A percentile compares a stretch with the other conserved stretches of the same genome.
phyloP scores from a whole-genome alignment of 2,888 invertebrate genomes.

The Schrankia costaestrigalis region DNA sequence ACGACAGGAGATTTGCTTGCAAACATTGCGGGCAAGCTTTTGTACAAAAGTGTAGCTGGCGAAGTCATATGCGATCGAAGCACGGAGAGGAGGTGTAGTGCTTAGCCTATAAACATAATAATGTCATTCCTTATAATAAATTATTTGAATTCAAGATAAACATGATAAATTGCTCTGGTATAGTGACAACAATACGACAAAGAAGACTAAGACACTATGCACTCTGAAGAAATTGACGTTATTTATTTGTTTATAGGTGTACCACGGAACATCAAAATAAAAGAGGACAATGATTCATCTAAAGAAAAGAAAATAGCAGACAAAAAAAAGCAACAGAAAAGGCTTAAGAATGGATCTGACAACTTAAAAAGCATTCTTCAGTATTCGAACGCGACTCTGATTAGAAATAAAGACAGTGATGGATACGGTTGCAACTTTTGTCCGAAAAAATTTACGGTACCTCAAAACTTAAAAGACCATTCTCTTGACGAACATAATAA shows the following conservation, averaged over 20 bases:
- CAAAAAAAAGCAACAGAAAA: conserved; percentile 4
- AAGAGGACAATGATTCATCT: conserved; percentile 13
- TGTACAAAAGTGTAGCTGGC: conserved; percentile 53
- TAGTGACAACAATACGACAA: no score
- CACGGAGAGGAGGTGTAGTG: conserved; percentile 31
- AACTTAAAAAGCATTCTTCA: conserved; percentile 29
- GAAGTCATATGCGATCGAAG: conserved; percentile 58
- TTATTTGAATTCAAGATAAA: not conserved
- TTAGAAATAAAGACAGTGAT: conserved; percentile 28
- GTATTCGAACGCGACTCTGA: conserved; percentile 36
- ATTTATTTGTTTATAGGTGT: conserved; percentile 30
- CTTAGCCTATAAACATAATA: not conserved
- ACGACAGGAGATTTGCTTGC: conserved; percentile 42
- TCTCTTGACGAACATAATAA: conserved; percentile 33
- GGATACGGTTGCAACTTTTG: conserved; percentile 41
- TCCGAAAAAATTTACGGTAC: conserved; percentile 27
- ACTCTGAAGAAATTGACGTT: conserved; percentile 15
- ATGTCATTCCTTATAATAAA: not conserved
- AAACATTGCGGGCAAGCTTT: conserved; percentile 39
- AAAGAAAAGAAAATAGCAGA: not conserved
- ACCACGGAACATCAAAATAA: conserved; percentile 20
- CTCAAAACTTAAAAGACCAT: conserved; percentile 38
- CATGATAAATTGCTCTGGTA: no score
- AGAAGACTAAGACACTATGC: no score
- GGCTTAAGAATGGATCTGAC: conserved; percentile 17